Evolutionary conservation across 2,797 vertebrate species (phyloP), one percentile per base, ranked within the genome.

Genomic region (Schizopygopsis pylzovi): DNA sequence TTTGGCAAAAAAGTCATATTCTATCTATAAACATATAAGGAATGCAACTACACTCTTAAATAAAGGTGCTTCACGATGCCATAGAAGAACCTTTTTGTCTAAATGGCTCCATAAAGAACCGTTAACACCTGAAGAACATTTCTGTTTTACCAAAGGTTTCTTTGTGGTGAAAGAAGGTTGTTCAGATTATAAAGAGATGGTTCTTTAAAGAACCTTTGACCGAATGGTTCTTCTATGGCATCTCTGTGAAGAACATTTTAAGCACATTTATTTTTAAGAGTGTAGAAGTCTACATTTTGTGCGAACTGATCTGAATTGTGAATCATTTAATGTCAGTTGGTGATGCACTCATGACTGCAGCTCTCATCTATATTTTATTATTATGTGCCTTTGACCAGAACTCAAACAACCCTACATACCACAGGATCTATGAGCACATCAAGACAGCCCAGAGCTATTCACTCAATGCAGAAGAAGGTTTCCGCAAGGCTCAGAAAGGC

Each of bases 361-460:
- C 22, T 72, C 12, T 80, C 12, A 81, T n/a, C 20, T 13, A 49
- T 47, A 5, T 75, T 10, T 54, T 33, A 65, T 41, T 39, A 4
- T 83, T n/a, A 6, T 61, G 47, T 78, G 1, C 61, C 39, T 86
- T 56, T 68, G 28, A 47, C 5, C 87, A 98, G 97, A 93, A 95
- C 86, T 97, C 97, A 75, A 95, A 94, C 86, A 94, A 94, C 72
- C 92, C 95, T 0, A 87, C 93, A 20, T 95, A 96, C 86, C 93
- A 93, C 16, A 94, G 95, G 76, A 94, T 98, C 86, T 96, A 96
- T 0, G 93, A 97, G 83, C 94, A 97, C 78, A 98, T 98, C 96
- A 95, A 96, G 90, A 95, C 95, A 28, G 95, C 93, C 85, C 90
- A 95, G 87, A 96, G 95, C 88, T 94, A 80, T 0, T 95, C 95